A percentile compares a stretch with the other conserved stretches of the same genome.
phyloP scores from a whole-genome alignment of 1,140 invertebrate species.

The Sitobion miscanthi region DNA sequence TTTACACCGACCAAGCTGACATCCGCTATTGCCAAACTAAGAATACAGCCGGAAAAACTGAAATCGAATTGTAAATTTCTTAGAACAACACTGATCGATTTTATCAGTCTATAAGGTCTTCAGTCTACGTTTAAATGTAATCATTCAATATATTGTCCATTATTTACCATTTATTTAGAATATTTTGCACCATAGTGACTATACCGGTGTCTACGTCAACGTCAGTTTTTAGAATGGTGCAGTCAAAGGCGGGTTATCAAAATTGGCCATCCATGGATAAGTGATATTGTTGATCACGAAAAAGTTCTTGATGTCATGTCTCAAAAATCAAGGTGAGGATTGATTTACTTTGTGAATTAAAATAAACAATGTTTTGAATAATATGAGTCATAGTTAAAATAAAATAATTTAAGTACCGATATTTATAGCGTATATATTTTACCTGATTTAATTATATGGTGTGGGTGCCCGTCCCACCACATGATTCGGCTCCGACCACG shows the following conservation, averaged over 20 bases:
- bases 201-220: too few species aligned
- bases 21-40: neutral
- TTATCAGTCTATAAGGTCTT: too few species aligned
- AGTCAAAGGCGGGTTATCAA: neutral
- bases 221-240: neutral
- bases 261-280: neutral
- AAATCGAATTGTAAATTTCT: neutral
- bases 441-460: too few species aligned
- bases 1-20: neutral
- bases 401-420: neutral
- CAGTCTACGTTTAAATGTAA: neutral
- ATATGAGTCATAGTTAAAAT: neutral
- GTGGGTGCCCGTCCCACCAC: too few species aligned
- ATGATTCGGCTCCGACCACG: neutral
- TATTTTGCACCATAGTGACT: too few species aligned
- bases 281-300: neutral
- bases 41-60: neutral
- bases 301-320: neutral
- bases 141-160: neutral
- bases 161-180: too few species aligned
- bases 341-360: neutral
- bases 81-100: too few species aligned
- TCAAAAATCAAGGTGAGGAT: neutral
- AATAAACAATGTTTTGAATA: neutral
- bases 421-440: neutral